A percentile compares a stretch with the other conserved stretches of the same genome.
Evolutionary conservation across 92 coral and sea anemone genomes (phyloP).

Genomic region (Bergia puertoricense): DNA sequence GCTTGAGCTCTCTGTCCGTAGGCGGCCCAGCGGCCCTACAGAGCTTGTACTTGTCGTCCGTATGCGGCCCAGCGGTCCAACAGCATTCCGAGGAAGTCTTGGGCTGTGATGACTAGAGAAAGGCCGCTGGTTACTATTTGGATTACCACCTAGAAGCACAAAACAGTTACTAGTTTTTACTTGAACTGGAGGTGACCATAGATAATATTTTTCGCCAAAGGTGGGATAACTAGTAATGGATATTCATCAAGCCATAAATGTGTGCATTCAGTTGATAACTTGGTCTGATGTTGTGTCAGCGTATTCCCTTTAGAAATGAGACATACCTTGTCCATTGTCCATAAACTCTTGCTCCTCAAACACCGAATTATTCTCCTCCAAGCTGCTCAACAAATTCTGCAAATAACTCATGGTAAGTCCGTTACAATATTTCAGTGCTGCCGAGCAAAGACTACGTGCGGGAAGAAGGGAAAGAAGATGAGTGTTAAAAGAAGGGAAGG

Average conservation of each 20-base stretch:
- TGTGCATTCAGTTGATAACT: not conserved
- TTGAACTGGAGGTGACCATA: not conserved
- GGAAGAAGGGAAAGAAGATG: too few species aligned
- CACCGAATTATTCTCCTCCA: conserved; percentile 49
- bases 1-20: conserved; percentile 48
- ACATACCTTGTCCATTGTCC: conserved; percentile 69
- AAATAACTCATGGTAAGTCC: not conserved
- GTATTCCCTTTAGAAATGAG: not conserved
- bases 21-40: conserved; percentile 58
- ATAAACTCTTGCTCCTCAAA: conserved; percentile 66
- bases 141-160: conserved; percentile 53
- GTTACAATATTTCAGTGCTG: too few species aligned
- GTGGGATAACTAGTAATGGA: too few species aligned
- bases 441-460: too few species aligned
- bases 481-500: too few species aligned
- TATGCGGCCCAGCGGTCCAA: conserved; percentile 59
- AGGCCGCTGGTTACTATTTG: conserved; percentile 69
- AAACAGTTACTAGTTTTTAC: not conserved
- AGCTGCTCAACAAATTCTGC: conserved; percentile 28
- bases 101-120: conserved; percentile 74
- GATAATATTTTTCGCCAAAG: too few species aligned
- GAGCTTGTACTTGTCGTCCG: conserved; percentile 50
- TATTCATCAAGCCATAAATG: not conserved
- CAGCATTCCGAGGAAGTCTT: conserved; percentile 63
- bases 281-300: not conserved